Base-by-base conservation (phyloP, 37 sponge, comb jelly and placozoan genomes). In the Geodia barretti region DNA sequence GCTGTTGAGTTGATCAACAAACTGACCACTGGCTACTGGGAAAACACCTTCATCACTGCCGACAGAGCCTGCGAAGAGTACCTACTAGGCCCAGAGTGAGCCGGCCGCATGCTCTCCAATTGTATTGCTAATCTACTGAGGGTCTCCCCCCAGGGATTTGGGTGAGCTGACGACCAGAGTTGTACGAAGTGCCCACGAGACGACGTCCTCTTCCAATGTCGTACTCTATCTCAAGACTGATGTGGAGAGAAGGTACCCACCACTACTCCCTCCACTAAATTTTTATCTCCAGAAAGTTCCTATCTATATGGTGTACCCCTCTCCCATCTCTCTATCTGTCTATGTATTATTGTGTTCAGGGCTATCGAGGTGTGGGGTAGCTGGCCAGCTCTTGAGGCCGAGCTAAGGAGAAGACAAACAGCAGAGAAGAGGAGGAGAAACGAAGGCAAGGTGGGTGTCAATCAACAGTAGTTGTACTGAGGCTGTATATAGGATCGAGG, bases 331-430 rank as follows among this genome's bases (percentile, higher is more conserved):
- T n/a, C n/a, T n/a, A n/a, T n/a, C n/a, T n/a, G n/a, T n/a, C n/a
- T 26, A 17, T 26, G 1, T 34, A 34, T 29, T 36, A 62, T 32
- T 40, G 20, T 23, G 29, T 61, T 38, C 40, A 92, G 93, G 60
- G 95, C 97, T 23, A 68, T 97, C 39, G 84, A 89, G 31, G 87
- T 87, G n/a, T 97, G 97, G 97, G 95, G 97, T 8, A 94, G 87
- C 74, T 89, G 81, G 86, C 77, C 72, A 66, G 81, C 64, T 3
- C 83, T 97, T 42, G 86, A 94, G 62, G 29, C 75, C 36, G 90
- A 94, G 65, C 64, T 86, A 33, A 36, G 77, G 41, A 68, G 58
- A 32, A 86, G 85, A 60, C 61, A 70, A 36, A n/a, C 24, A 30
- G 62, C 70, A 70, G 33, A 19, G 88, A 97, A 36, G 97, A 88